Percentiles rank a stretch among this genome's conserved stretches.
phyloP scores from a whole-genome alignment of 2,797 vertebrate species.

The Bufotes viridis region DNA sequence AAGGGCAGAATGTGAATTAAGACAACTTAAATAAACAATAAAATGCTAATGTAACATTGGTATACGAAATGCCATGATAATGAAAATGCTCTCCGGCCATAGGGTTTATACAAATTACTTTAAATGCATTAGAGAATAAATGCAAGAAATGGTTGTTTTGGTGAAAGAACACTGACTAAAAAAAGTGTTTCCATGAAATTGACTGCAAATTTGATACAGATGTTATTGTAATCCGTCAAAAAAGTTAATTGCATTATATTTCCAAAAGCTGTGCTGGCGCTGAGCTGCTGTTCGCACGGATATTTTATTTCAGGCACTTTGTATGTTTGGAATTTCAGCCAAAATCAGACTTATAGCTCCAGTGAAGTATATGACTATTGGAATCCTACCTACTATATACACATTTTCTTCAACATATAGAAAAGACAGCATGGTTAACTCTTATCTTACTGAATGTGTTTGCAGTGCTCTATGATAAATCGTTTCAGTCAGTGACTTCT shows the following conservation, averaged over 20 bases:
- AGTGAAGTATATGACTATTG: not conserved
- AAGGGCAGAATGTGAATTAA: not conserved
- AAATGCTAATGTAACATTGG: not conserved
- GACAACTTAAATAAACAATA: not conserved
- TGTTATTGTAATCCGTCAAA: conserved; percentile 49
- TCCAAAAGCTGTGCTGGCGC: not conserved
- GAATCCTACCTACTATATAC: not conserved
- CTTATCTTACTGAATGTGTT: not conserved
- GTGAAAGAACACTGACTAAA: conserved; percentile 1
- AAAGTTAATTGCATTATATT: conserved; percentile 28
- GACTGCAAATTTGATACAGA: conserved; percentile 47
- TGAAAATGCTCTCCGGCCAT: not conserved
- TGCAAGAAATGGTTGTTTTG: not conserved
- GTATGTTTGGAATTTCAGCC: not conserved
- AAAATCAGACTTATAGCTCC: not conserved
- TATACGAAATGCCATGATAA: not conserved
- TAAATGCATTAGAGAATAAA: not conserved
- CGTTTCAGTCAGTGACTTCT: not conserved
- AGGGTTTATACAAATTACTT: not conserved
- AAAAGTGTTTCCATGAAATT: conserved; percentile 19
- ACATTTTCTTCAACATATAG: not conserved
- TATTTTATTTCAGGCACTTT: conserved; percentile 41
- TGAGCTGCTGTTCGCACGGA: conserved; percentile 24
- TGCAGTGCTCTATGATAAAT: not conserved
- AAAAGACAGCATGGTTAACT: not conserved